phyloP scores from a whole-genome alignment of 2,797 vertebrate species.

The Hafferia zeledoni region DNA sequence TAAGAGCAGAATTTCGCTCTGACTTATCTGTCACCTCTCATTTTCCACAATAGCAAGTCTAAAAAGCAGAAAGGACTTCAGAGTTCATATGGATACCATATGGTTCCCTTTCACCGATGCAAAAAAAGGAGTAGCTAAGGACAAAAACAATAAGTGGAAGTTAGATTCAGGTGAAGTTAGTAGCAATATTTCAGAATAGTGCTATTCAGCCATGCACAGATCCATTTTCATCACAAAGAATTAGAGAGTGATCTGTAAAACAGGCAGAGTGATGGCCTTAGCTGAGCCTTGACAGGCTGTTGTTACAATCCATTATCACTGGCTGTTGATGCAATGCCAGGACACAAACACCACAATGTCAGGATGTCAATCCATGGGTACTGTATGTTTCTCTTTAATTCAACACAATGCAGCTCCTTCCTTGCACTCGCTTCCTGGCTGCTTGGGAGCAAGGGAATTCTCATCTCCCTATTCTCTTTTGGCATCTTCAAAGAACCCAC shows the following conservation, averaged over 20 bases:
- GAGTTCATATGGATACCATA: constrained; percentile 42
- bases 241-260: neutral
- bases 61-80: constrained; percentile 40
- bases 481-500: constrained; percentile 2
- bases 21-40: constrained; percentile 50
- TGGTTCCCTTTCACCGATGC: neutral
- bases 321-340: constrained; percentile 13
- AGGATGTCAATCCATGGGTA: constrained; percentile 8
- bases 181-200: neutral
- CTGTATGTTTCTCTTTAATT: constrained; percentile 3
- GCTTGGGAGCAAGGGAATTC: neutral
- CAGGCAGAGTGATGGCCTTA: neutral
- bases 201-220: neutral
- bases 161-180: neutral
- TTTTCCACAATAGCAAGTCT: constrained; percentile 35
- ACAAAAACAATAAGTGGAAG: neutral
- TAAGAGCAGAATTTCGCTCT: constrained; percentile 35
- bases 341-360: constrained; percentile 49
- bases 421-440: neutral
- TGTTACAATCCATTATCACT: neutral
- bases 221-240: constrained; percentile 15
- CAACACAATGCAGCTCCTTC: constrained; percentile 25
- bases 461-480: neutral
- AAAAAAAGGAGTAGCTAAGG: neutral
- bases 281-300: constrained; percentile 14